These are phyloP conservation scores for Creontiades dilutus DNA, from an alignment of 2,888 invertebrate genomes.

Conservation along the genomic window DNA sequence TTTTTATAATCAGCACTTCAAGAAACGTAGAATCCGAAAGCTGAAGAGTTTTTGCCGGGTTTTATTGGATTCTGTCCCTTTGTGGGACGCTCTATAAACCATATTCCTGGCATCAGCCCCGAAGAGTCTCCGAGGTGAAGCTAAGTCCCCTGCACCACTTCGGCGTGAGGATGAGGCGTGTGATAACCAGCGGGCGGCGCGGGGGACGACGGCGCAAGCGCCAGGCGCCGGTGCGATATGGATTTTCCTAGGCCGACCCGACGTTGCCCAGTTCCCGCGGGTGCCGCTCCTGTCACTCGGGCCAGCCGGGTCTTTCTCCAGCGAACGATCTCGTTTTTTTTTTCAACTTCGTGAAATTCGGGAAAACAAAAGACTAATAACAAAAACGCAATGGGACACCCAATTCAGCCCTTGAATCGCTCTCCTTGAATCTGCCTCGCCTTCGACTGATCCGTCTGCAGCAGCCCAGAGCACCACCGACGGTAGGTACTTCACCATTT, in stretches of 20 bases:
- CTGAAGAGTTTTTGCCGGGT: too few relatives aligned
- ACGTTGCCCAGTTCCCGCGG: conserved; percentile 39
- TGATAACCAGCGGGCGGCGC: too few relatives aligned
- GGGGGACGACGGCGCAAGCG: conserved; percentile 11
- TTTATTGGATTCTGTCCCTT: too few relatives aligned
- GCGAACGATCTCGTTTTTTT: not conserved
- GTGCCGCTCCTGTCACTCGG: conserved; percentile 40
- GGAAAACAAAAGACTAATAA: not conserved
- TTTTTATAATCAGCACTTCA: too few relatives aligned
- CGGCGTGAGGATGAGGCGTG: not conserved
- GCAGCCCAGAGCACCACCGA: not conserved
- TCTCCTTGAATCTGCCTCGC: not conserved
- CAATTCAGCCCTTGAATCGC: not conserved
- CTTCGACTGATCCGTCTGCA: not conserved
- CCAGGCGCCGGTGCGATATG: conserved; percentile 13
- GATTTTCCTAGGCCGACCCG: conserved; percentile 4
- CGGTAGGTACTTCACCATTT: not conserved
- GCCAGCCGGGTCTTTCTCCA: conserved; percentile 9
- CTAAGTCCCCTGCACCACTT: not conserved
- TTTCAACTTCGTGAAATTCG: not conserved
- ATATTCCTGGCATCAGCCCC: not conserved
- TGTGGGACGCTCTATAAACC: too few relatives aligned
- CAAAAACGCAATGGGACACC: not conserved
- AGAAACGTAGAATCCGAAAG: too few relatives aligned
- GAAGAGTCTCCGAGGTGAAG: not conserved